These are phyloP conservation scores for Cichlasoma orientale DNA, from an alignment of 2,797 vertebrate genomes.

Conservation along the genomic window DNA sequence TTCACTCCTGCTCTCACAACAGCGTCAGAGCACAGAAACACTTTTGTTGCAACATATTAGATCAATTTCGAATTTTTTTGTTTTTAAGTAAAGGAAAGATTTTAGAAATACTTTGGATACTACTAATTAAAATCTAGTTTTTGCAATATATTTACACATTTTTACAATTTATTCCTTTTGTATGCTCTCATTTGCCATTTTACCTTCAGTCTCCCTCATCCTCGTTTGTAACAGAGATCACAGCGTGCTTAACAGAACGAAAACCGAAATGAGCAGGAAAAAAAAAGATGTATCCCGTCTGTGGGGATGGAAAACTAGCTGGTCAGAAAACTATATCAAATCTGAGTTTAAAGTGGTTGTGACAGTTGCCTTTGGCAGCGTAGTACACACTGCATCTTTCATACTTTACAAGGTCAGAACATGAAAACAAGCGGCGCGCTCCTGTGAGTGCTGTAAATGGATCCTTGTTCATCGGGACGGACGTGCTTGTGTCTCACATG, in stretches of 20 bases:
- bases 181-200: neutral
- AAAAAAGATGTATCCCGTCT: neutral
- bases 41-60: too few species aligned
- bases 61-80: too few species aligned
- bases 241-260: too few species aligned
- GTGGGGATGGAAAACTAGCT: neutral
- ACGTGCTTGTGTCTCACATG: neutral
- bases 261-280: too few species aligned
- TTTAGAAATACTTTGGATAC: neutral
- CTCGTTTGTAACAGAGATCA: neutral
- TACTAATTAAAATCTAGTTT: too few species aligned
- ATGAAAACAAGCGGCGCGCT: neutral
- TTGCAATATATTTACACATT: too few species aligned
- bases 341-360: neutral
- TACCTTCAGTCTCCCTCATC: neutral
- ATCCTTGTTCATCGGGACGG: slow-evolving; percentile 2
- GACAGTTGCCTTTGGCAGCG: slow-evolving; percentile 7
- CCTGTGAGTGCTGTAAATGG: slow-evolving; percentile 6
- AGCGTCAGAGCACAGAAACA: too few species aligned
- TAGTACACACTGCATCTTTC: neutral
- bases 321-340: neutral
- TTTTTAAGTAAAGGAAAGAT: neutral
- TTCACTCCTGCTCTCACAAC: too few species aligned
- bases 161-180: too few species aligned
- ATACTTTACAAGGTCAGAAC: slow-evolving; percentile 5